Evolutionary conservation across 2,888 invertebrate genomes (phyloP), one percentile per base, ranked within the genome.

Genomic region (Drosophila prostipennis): DNA sequence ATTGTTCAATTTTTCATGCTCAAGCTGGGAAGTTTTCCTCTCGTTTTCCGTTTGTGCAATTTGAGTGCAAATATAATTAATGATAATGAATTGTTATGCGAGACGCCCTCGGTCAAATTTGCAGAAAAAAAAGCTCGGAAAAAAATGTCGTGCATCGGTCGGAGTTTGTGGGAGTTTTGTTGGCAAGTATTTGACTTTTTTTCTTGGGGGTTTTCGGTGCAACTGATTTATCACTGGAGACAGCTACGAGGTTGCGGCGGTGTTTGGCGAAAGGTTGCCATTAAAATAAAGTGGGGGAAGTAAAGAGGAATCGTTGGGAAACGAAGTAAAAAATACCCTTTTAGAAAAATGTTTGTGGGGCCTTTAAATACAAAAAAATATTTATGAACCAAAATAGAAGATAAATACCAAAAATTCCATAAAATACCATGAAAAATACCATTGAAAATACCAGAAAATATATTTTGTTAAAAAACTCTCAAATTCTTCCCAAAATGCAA

Each of bases 61-160:
- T 61, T 55, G 77, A 81, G 89, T 84, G 80, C 85, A 87, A 85
- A 79, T 79, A 78, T 77, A 85, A 85, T 89, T 89, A 87, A 89
- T 87, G 89, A 87, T 80, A 86, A 87, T 79, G 89, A 87, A 86
- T 87, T 86, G 85, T 77, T 85, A 78, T 86, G 87, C 64, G 63
- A 57, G 40, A 59, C 51, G 58, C 73, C 64, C 73, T 52, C 54
- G 63, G 73, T 51, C 51, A 49, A 32, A 34, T 40, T 16, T 34
- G 16, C 32, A 39, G 16, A 14, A 16, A 40, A 2, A 39, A 8
- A 14, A 14, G 10, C 10, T 1, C 2, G 4, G 23, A 59, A 77
- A 80, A 80, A 69, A 82, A 86, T 80, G 79, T 80, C 80, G 80
- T 80, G 87, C 85, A 64, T 75, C 55, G 67, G 16, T 60, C 65